Base-by-base conservation (phyloP, 2,797 vertebrate genomes). In the Aulostomus chinensis region DNA sequence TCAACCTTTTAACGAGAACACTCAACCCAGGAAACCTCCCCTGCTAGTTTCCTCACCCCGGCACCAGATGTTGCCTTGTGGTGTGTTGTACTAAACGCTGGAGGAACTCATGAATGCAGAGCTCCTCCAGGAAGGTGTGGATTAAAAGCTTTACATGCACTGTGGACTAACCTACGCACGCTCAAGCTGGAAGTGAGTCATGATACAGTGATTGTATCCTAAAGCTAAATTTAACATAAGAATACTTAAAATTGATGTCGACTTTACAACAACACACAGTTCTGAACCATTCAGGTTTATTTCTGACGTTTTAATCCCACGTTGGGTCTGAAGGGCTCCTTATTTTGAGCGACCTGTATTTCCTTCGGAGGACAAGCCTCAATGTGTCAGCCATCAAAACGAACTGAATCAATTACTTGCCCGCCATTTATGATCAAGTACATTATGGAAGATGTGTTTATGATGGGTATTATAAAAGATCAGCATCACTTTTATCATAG, bases 301-400 rank as follows among this genome's bases (percentile, higher is more conserved):
- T 39, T 56, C 17, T 48, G 48, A 37, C 47, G 54, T 45, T 7
- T 5, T 50, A 46, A 49, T 66, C 59, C 48, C 36, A 35, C 72
- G 33, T 33, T 66, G 45, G 60, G 65, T 62, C 51, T 43, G 34
- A 45, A 68, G 31, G 50, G 53, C 59, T 76, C 68, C 70, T 71
- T 61, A 42, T 32, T 68, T 37, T 57, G 73, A 73, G 66, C 79
- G 83, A 84, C 78, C 75, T 29, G 13, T 5, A 7, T 41, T 30
- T 46, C 51, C 54, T 67, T 63, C 76, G 75, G 72, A 83, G 81
- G 83, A 86, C 84, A 81, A 84, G 78, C 53, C 65, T 55, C 69
- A 78, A 82, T 85, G 81, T 82, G 75, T 82, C 48, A 58, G 64
- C 57, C 76, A 73, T 85, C 76, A 65, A 36, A 86, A 88, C 87